These are phyloP conservation scores for Ceriagrion tenellum DNA, from an alignment of 2,888 invertebrate genomes.

Conservation along the genomic window DNA sequence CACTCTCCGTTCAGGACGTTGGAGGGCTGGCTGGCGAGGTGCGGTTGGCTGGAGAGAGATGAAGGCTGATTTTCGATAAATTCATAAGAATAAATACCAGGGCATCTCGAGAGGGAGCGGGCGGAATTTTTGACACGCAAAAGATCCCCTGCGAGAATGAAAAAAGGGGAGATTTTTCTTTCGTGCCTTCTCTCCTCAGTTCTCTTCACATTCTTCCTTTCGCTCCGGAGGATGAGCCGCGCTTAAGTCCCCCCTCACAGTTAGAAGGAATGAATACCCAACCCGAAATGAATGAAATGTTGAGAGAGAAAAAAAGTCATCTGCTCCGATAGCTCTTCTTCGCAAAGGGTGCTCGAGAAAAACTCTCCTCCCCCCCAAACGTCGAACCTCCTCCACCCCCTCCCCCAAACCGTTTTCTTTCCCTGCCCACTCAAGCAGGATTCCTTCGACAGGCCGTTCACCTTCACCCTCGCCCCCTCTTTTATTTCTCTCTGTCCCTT, in stretches of 20 bases:
- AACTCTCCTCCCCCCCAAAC: no score
- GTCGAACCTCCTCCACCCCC: not conserved
- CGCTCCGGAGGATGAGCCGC: not conserved
- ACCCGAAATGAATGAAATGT: not conserved
- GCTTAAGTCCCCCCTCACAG: not conserved
- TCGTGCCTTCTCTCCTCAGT: not conserved
- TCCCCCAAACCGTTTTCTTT: not conserved
- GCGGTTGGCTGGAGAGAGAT: not conserved
- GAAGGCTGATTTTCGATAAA: not conserved
- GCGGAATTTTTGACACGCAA: constrained; percentile 27
- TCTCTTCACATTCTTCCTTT: not conserved
- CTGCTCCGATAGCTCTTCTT: not conserved
- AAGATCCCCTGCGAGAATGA: not conserved
- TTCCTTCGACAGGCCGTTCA: not conserved
- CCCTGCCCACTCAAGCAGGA: not conserved
- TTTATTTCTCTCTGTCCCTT: not conserved
- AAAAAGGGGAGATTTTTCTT: not conserved
- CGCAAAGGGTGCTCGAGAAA: not conserved
- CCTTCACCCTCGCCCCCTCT: not conserved
- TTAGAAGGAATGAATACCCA: not conserved
- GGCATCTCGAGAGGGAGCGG: not conserved
- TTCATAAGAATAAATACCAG: constrained; percentile 19
- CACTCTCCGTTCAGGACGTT: not conserved
- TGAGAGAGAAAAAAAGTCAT: not conserved
- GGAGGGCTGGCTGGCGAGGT: not conserved